Evolutionary conservation across 1,140 invertebrate species (phyloP).

Genomic region (Drosophila guanche): DNA sequence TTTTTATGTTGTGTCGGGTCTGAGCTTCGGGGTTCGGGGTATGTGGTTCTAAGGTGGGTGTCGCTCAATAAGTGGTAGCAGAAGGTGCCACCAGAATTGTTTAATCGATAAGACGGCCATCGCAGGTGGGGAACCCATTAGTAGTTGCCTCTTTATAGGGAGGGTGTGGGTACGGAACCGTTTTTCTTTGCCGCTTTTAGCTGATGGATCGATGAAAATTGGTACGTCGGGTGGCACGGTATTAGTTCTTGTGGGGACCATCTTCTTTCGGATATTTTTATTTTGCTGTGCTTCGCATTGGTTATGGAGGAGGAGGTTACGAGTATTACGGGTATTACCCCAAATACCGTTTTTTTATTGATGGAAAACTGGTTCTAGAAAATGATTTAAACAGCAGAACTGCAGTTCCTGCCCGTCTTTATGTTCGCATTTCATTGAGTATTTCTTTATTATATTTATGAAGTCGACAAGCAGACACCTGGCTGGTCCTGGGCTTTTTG

Average conservation of each 20-base stretch:
- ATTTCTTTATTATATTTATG: constrained; percentile 37
- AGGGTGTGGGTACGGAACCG: constrained; percentile 20
- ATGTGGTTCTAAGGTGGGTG: constrained; percentile 41
- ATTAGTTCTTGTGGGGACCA: not conserved
- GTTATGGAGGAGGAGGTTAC: too few relatives aligned
- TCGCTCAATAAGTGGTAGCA: constrained; percentile 1
- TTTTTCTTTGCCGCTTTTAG: constrained; percentile 25
- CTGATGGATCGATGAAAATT: constrained; percentile 17
- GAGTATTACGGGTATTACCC: too few relatives aligned
- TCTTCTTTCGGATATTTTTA: too few relatives aligned
- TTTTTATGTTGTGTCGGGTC: constrained; percentile 47
- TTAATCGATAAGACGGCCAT: constrained; percentile 50
- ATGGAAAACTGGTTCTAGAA: too few relatives aligned
- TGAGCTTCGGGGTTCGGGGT: not conserved
- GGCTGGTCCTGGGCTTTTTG: constrained; percentile 21
- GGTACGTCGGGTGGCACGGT: not conserved
- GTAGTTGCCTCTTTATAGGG: constrained; percentile 2
- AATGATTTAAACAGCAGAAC: too few relatives aligned
- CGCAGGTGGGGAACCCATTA: constrained; percentile 32
- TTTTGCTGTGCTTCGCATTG: too few relatives aligned
- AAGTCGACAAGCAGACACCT: constrained; percentile 42
- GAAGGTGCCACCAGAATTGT: constrained; percentile 50
- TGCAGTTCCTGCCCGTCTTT: not conserved
- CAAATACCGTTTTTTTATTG: too few relatives aligned
- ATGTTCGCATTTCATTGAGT: constrained; percentile 15